Evolutionary conservation across 2,113 vertebrate species (phyloP).

Genomic region (Lepisosteus osseus): DNA sequence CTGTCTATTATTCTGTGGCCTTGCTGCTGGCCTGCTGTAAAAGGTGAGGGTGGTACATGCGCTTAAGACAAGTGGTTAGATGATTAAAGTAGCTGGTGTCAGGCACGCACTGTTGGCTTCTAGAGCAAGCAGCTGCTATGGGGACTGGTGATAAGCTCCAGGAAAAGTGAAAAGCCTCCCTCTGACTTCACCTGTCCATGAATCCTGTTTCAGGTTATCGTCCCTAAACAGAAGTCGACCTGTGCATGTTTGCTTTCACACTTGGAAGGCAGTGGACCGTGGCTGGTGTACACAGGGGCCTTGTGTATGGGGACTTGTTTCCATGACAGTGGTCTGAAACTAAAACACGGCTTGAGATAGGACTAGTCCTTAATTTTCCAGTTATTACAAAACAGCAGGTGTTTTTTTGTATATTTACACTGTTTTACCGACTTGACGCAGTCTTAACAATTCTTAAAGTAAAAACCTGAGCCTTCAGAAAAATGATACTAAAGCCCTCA

Average conservation of each 20-base stretch:
- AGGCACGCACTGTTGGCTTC: background rate
- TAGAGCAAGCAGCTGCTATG: slow-evolving; percentile 7
- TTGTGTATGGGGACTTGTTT: slow-evolving; percentile 31
- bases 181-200: slow-evolving; percentile 30
- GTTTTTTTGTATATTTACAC: too few relatives aligned
- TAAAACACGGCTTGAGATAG: slow-evolving; percentile 29
- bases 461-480: too few relatives aligned
- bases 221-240: slow-evolving; percentile 36
- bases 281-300: slow-evolving; percentile 18
- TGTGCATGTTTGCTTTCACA: slow-evolving; percentile 44
- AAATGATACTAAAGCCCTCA: too few relatives aligned
- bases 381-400: too few relatives aligned
- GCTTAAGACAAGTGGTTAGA: background rate
- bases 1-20: too few relatives aligned
- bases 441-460: too few relatives aligned
- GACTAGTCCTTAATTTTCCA: background rate
- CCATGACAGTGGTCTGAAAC: slow-evolving; percentile 33
- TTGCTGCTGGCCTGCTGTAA: too few relatives aligned
- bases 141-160: slow-evolving; percentile 21
- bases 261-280: slow-evolving; percentile 16
- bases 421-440: too few relatives aligned
- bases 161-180: slow-evolving; percentile 29
- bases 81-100: background rate
- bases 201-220: slow-evolving; percentile 33
- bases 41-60: too few relatives aligned